Base-by-base conservation (phyloP, 23 tunicate species). In the Ascidia mentula region DNA sequence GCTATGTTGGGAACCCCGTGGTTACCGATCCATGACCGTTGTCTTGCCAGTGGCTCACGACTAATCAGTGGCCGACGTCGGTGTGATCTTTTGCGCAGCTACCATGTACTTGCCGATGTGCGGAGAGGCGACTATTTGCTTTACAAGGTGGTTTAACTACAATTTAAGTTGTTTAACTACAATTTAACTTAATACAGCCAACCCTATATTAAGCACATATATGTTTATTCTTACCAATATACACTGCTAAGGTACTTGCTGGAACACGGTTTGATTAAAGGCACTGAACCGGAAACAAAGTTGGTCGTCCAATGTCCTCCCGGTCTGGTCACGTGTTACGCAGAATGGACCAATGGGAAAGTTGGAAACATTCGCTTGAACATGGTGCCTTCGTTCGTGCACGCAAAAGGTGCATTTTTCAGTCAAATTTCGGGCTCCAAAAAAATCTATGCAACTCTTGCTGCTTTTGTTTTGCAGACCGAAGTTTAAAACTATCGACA, bases 251-350 rank as follows among this genome's bases (percentile, higher is more conserved):
- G 83, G 45, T 79, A 60, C 37, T 20, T 35, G 8, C 26, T 79
- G 73, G 83, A 79, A 32, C 53, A 79, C 32, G 45, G 45, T 34
- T 6, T 79, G 32, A 74, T 79, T 4, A 37, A 79, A 35, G 0
- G 45, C 34, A 60, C 1, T 18, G 83, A 79, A 59, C 83, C 83
- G 34, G 83, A 79, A 69, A 65, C 74, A 33, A 59, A 60, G 32
- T n/a, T 79, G 0, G 13, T 31, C n/a, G 20, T 79, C 22, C 73
- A 79, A 79, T 61, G 73, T 20, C 83, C 83, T 15, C 59, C 36
- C 36, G 83, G 83, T n/a, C 35, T 79, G 40, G 74, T 79, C 34
- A 37, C 73, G 46, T 59, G 72, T 18, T 79, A 60, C 6, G 83
- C 59, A 40, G 45, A 79, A 65, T 79, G 72, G 39, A 65, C 36